Percentiles rank a stretch among this genome's conserved stretches.
Evolutionary conservation across 1,140 invertebrate species (phyloP).

Genomic region (Gonioctena quinquepunctata): DNA sequence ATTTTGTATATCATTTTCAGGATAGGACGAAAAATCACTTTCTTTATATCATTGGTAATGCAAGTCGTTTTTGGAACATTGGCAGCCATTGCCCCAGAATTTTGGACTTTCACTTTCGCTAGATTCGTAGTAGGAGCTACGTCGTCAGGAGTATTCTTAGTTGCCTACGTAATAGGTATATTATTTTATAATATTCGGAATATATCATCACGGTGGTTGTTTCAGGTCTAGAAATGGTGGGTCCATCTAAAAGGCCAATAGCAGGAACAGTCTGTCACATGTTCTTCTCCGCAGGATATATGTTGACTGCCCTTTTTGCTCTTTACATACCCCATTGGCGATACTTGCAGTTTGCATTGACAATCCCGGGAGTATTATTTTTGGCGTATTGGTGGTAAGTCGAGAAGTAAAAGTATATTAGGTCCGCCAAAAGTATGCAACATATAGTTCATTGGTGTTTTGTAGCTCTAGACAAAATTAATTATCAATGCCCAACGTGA

Average conservation of each 20-base stretch:
- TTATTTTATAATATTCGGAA: no score
- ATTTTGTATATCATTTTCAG: no score
- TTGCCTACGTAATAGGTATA: conserved; percentile 77
- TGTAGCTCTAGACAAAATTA: no score
- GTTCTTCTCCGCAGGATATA: conserved; percentile 78
- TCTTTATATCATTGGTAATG: conserved; percentile 72
- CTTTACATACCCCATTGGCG: conserved; percentile 78
- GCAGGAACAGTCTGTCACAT: conserved; percentile 77
- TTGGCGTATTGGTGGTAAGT: conserved; percentile 79
- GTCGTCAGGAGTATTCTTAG: conserved; percentile 76
- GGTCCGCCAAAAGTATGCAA: neutral
- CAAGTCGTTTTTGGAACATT: conserved; percentile 69
- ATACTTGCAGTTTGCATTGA: conserved; percentile 72
- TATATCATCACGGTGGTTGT: no score
- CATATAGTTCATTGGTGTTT: no score
- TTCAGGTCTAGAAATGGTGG: conserved; percentile 82
- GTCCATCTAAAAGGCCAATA: conserved; percentile 71
- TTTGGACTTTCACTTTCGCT: conserved; percentile 69
- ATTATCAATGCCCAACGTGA: no score
- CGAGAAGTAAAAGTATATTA: neutral
- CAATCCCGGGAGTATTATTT: conserved; percentile 71
- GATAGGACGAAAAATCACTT: conserved; percentile 72
- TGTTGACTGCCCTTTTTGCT: conserved; percentile 72
- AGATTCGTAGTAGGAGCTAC: conserved; percentile 74
- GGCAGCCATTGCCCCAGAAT: conserved; percentile 70